phyloP scores from a whole-genome alignment of 2,888 invertebrate species.

The Dorcus hopei region DNA sequence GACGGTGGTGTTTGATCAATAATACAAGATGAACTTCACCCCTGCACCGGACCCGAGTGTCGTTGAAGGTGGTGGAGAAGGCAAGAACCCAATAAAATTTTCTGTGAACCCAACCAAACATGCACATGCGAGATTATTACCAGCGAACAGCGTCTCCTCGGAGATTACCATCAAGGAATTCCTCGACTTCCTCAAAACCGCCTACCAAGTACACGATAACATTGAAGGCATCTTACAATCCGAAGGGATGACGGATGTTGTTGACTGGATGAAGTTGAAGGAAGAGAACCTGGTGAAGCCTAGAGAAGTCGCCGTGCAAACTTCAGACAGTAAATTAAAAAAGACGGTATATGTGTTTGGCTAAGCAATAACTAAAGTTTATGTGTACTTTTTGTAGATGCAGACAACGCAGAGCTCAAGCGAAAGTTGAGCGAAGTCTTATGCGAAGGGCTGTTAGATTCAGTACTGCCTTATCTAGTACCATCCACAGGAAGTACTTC shows the following conservation, averaged over 20 bases:
- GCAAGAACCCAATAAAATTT: no score
- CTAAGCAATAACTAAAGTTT: no score
- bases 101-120: no score
- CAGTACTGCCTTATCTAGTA: constrained; percentile 73
- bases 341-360: background rate
- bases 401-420: constrained; percentile 28
- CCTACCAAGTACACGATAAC: constrained; percentile 63
- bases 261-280: constrained; percentile 52
- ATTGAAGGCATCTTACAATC: constrained; percentile 50
- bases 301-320: constrained; percentile 35
- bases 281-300: constrained; percentile 45
- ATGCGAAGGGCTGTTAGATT: constrained; percentile 79
- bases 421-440: constrained; percentile 57
- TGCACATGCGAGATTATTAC: no score
- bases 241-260: constrained; percentile 49
- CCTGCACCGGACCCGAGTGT: no score
- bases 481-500: constrained; percentile 51
- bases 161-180: constrained; percentile 69
- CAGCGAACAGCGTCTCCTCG: constrained; percentile 32
- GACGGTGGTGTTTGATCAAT: no score
- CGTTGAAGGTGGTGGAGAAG: no score
- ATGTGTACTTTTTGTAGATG: background rate
- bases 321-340: constrained; percentile 28
- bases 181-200: constrained; percentile 69
- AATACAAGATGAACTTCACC: no score